A percentile compares a stretch with the other conserved stretches of the same genome.
Conservation (phyloP, 2,113 vertebrate genomes). For the Sigmodon hispidus region DNA sequence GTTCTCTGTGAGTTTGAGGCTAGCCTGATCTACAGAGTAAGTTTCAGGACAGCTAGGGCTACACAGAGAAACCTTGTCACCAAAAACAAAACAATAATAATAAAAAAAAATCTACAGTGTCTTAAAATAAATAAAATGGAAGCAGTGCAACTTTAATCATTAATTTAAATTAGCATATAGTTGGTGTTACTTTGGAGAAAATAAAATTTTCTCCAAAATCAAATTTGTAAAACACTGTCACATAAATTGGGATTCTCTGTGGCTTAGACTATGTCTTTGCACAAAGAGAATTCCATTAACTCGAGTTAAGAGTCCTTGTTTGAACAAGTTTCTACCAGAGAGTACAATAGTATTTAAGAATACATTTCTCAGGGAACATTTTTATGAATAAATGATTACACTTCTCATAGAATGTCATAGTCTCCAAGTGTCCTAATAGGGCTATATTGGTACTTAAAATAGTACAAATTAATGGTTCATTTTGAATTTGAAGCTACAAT, state of each 20-base stretch:
- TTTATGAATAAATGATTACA: conserved; percentile 21
- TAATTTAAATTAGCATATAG: conserved; percentile 12
- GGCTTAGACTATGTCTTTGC: not conserved
- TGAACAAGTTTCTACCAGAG: conserved; percentile 37
- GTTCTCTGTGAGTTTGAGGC: not conserved
- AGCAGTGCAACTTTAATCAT: conserved; percentile 27
- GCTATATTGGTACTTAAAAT: not conserved
- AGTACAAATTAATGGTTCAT: not conserved
- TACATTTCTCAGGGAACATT: conserved; percentile 47
- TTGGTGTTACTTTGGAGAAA: not conserved
- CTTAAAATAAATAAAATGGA: conserved; percentile 39
- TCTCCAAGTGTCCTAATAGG: not conserved
- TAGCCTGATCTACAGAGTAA: not conserved
- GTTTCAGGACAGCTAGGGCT: not conserved
- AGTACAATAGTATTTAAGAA: not conserved
- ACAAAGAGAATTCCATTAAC: not conserved
- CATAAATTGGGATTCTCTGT: conserved; percentile 35
- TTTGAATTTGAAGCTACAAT: conserved; percentile 64
- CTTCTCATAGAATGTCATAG: not conserved
- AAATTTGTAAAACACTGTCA: conserved; percentile 39
- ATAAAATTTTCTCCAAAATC: conserved; percentile 54
- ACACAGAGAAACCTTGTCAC: not conserved
- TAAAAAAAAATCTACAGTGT: not conserved
- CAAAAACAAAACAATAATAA: not conserved
- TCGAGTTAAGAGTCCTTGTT: conserved; percentile 45